Base-by-base conservation (phyloP, 64 coral and sea anemone genomes). In the Orbicella faveolata region DNA sequence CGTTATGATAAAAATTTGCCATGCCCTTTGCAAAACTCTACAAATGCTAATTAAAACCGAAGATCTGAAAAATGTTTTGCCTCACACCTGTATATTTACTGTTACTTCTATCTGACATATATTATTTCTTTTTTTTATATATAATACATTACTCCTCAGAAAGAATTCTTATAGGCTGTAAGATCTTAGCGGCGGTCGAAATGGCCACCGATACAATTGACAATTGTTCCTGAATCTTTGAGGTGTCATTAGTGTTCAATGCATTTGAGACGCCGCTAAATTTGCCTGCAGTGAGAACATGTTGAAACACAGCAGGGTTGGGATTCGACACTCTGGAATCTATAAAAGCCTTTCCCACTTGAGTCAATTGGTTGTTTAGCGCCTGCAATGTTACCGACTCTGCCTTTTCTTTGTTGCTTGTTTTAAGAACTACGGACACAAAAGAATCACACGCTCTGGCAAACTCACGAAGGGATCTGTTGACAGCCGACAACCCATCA, bases 351-450 rank as follows among this genome's bases (percentile, higher is more conserved):
- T 75, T 92, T 23, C 86, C 90, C 9, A 92, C 6, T 39, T 75
- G 36, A 9, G 63, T 68, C 26, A 92, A 23, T 39, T 92, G 90
- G 55, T 92, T 77, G 25, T 92, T 92, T n/a, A 87, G 44, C 75
- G 74, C 36, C 48, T 83, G 90, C 63, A 92, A 36, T 66, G 5
- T 41, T 10, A 87, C 34, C 6, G 39, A 53, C 33, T 92, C 36
- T 9, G 23, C 33, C 3, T 77, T 81, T 77, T 48, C 39, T 51
- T 15, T 26, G 26, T 25, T 13, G 17, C 26, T 65, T 13, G 33
- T 18, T 64, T 59, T 16, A 26, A 26, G 25, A 55, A 79, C 52
- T 15, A 30, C 12, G 25, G 23, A 39, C 48, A 33, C 63, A 88
- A 92, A 86, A 39, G 37, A 61, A 72, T 69, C 68, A 36, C 61